Conservation (phyloP, 2,888 invertebrate species). For the Pheosia tremula region DNA sequence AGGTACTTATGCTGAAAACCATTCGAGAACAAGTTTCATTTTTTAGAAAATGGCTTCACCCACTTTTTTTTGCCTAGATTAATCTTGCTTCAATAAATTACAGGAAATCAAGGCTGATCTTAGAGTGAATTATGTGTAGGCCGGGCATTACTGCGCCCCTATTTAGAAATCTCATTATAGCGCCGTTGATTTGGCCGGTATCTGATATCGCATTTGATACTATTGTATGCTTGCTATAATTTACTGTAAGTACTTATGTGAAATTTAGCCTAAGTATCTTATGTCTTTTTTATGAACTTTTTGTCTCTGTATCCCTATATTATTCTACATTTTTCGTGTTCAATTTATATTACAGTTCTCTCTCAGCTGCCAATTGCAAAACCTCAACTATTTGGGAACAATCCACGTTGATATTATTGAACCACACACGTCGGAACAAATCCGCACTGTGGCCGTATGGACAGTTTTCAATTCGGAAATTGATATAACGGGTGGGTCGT, state of each 20-base stretch:
- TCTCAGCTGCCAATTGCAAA: not conserved
- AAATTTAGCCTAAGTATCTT: not conserved
- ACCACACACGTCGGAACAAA: slow-evolving; percentile 29
- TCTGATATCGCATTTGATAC: too few relatives aligned
- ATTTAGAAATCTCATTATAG: slow-evolving; percentile 35
- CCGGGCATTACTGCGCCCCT: slow-evolving; percentile 22
- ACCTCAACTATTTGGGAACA: slow-evolving; percentile 10
- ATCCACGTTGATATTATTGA: slow-evolving; percentile 19
- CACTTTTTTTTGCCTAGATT: not conserved
- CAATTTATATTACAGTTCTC: not conserved
- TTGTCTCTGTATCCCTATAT: too few relatives aligned
- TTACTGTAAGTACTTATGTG: not conserved
- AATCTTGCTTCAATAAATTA: slow-evolving; percentile 22
- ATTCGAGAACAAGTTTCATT: too few relatives aligned
- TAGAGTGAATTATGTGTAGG: slow-evolving; percentile 28
- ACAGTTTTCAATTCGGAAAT: slow-evolving; percentile 45
- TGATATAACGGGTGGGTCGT: slow-evolving; percentile 41
- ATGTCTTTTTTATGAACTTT: too few relatives aligned
- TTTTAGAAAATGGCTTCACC: too few relatives aligned
- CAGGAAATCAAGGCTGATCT: slow-evolving; percentile 18
- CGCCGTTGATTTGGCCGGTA: slow-evolving; percentile 4
- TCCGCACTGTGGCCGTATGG: slow-evolving; percentile 29
- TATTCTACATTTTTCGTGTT: too few relatives aligned
- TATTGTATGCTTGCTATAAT: not conserved
- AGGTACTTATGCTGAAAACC: too few relatives aligned